These are phyloP conservation scores for Dyspetes luteomarginatus DNA, from an alignment of 2,888 invertebrate species.

Conservation along the genomic window DNA sequence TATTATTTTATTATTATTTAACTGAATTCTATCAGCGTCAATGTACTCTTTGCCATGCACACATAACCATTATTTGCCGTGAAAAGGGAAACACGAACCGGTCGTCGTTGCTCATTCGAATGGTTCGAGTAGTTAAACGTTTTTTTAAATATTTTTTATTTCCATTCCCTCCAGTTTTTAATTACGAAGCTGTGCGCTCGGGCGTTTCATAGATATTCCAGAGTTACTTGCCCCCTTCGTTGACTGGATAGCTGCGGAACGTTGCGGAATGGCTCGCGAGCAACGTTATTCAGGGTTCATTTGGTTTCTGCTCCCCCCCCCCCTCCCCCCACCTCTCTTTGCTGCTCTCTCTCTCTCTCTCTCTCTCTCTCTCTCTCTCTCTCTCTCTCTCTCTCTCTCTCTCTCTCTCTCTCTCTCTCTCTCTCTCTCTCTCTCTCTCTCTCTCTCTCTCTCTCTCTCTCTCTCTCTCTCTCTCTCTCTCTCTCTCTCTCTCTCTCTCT, in stretches of 20 bases:
- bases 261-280: constrained; percentile 48
- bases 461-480: constrained; percentile 55
- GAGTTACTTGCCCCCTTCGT: constrained; percentile 34
- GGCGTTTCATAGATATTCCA: constrained; percentile 59
- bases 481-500: constrained; percentile 55
- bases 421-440: constrained; percentile 22
- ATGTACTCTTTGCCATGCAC: neutral
- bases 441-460: constrained; percentile 36
- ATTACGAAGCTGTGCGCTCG: constrained; percentile 60
- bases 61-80: too few relatives aligned
- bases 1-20: neutral
- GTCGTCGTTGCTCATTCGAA: constrained; percentile 58
- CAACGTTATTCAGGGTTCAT: constrained; percentile 65
- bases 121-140: constrained; percentile 50
- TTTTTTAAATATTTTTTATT: constrained; percentile 23
- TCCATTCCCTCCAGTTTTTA: constrained; percentile 46
- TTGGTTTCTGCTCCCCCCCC: constrained; percentile 55
- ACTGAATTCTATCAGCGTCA: neutral
- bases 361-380: constrained; percentile 29
- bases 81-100: constrained; percentile 1
- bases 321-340: neutral
- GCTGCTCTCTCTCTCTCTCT: constrained; percentile 32
- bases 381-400: constrained; percentile 10
- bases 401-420: constrained; percentile 31
- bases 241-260: constrained; percentile 53